phyloP scores from a whole-genome alignment of 2,888 invertebrate genomes.

The Erebia epiphron region DNA sequence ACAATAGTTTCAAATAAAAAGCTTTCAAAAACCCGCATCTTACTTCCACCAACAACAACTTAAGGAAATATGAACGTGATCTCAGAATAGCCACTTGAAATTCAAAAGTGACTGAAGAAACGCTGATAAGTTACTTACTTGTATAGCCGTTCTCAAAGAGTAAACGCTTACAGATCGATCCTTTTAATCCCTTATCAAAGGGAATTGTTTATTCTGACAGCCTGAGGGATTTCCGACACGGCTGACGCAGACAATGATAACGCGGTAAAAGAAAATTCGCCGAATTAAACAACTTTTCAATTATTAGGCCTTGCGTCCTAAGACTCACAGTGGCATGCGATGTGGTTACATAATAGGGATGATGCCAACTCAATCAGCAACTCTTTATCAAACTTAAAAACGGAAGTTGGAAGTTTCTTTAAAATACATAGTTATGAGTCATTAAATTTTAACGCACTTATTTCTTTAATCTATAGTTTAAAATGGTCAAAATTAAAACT shows the following conservation, averaged over 20 bases:
- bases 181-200: constrained; percentile 29
- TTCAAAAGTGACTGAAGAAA: constrained; percentile 12
- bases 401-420: too few species aligned
- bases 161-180: constrained; percentile 1
- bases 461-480: too few species aligned
- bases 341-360: too few species aligned
- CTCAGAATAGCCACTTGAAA: neutral
- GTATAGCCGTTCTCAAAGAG: neutral
- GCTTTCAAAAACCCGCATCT: too few species aligned
- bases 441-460: too few species aligned
- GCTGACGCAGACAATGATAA: neutral
- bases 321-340: too few species aligned
- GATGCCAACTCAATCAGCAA: too few species aligned
- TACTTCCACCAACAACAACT: neutral
- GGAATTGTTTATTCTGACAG: constrained; percentile 31
- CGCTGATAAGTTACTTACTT: constrained; percentile 11
- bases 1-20: too few species aligned
- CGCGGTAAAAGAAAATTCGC: neutral
- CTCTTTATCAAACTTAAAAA: too few species aligned
- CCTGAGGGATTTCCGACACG: constrained; percentile 5
- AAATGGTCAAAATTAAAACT: too few species aligned
- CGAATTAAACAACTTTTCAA: neutral
- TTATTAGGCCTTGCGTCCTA: neutral
- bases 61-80: neutral
- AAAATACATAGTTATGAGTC: too few species aligned